These are phyloP conservation scores for Girardinus metallicus DNA, from an alignment of 2,797 vertebrate species.

Conservation along the genomic window DNA sequence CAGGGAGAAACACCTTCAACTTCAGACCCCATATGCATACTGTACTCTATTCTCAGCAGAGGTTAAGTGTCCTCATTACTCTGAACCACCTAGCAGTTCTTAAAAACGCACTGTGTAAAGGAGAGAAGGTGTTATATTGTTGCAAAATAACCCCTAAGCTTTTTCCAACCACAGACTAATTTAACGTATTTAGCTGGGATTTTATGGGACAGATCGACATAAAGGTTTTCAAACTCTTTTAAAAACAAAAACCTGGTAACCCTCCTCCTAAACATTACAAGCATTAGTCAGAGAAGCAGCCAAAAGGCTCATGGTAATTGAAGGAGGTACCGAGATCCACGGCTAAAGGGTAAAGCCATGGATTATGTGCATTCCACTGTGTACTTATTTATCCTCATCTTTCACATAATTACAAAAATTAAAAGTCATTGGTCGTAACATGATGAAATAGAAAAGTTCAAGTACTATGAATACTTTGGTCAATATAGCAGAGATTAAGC, in stretches of 20 bases:
- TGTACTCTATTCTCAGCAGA: conserved; percentile 10
- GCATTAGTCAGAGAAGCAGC: not conserved
- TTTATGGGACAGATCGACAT: not conserved
- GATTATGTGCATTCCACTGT: not conserved
- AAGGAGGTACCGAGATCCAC: not conserved
- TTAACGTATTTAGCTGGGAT: not conserved
- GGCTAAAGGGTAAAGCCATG: not conserved
- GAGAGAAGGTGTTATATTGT: not conserved
- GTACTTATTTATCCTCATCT: not conserved
- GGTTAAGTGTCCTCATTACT: not conserved
- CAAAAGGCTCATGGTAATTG: not conserved
- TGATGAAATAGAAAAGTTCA: not conserved
- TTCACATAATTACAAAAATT: not conserved
- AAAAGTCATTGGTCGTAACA: not conserved
- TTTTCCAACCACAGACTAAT: not conserved
- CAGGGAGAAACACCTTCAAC: conserved; percentile 32
- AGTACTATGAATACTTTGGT: not conserved
- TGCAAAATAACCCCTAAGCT: not conserved
- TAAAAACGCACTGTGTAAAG: not conserved
- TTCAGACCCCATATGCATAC: conserved; percentile 19
- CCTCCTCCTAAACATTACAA: not conserved
- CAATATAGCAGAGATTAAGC: not conserved
- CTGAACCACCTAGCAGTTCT: not conserved
- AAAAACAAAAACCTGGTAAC: not conserved
- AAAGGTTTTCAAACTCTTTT: not conserved